Evolutionary conservation across 2,797 vertebrate genomes (phyloP), one percentile per base, ranked within the genome.

Genomic region (Hippoglossus hippoglossus): DNA sequence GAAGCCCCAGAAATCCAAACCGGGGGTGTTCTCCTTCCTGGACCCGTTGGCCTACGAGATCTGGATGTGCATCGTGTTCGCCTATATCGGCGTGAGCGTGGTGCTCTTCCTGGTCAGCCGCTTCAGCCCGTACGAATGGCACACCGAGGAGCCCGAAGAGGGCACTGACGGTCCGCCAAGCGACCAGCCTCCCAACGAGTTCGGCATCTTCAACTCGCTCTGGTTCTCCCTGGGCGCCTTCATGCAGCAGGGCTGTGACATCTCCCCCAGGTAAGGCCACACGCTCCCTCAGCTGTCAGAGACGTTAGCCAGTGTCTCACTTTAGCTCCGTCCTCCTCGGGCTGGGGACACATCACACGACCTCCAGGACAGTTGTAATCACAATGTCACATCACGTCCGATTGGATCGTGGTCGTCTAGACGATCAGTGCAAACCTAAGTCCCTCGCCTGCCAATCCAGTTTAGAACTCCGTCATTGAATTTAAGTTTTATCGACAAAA

Each of bases 21-120:
- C 97, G 0, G 97, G 97, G 74, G 97, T 98, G 57, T 98, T 98
- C 93, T 98, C 97, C 90, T 98, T 98, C 94, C 95, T 98, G 94
- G 97, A 98, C 86, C 97, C 97, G 73, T 93, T 98, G 94, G 97
- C 97, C 61, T 98, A 98, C 86, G 97, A 98, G 93, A 98, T 98
- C 87, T 98, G 97, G 97, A 98, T 98, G 97, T 98, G 97, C 94
- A 98, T 98, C 89, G 97, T 98, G 89, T 98, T 98, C 90, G 97
- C 97, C 92, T 98, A 98, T 88, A 98, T 98, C 88, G 97, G 97
- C 80, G 97, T 98, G 91, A 98, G 97, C 92, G 97, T 98, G 91
- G 97, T 98, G 92, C 96, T 98, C 83, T 98, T 98, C 95, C 96
- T 98, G 92, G 97, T 98, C 92, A 98, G 97, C 94, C 96, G 97